Evolutionary conservation across 2,888 invertebrate species (phyloP), one percentile per base, ranked within the genome.

Genomic region (Pyrochroa serraticornis): DNA sequence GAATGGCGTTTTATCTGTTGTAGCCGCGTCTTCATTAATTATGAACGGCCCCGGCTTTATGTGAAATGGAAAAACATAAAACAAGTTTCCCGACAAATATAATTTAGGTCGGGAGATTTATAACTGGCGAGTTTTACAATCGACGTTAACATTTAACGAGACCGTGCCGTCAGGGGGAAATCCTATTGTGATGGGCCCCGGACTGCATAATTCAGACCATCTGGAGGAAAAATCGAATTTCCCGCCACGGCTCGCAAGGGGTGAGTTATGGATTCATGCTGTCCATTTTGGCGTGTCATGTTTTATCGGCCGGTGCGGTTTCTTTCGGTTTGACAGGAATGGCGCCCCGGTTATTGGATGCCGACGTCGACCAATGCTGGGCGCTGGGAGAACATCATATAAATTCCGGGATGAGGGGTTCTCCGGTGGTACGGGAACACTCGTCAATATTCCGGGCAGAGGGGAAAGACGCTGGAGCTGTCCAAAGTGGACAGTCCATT

Each of bases 91-190:
- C 73, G 70, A 75, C 75, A 75, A 74, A 75, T 75, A 77, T 77
- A 77, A 77, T 75, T 73, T 73, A 73, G 72, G 70, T 69, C 71
- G 68, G 72, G 68, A 74, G 75, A 75, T 77, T 77, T 77, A 77
- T 76, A 76, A 77, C 74, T 71, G 75, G 71, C 74, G 72, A 77
- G 75, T 77, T 77, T 78, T 77, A 78, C 77, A 77, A 77, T 77
- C 77, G 75, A 70, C 76, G 72, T 77, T 77, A 77, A 77, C 74
- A 74, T 77, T 78, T 77, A 75, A 77, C 71, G 74, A 75, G 73
- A 64, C 63, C 69, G 66, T 70, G 72, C 71, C 72, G 66, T 68
- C 5, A 22, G 64, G 67, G 71, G 72, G 69, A 74, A 76, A 77
- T 76, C 76, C 75, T 74, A 74, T 75, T 75, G 74, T 71, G 63